Percentiles rank a stretch among this genome's conserved stretches.
Conservation (phyloP, 2,113 vertebrate genomes). For the Rhinoptilus africanus region DNA sequence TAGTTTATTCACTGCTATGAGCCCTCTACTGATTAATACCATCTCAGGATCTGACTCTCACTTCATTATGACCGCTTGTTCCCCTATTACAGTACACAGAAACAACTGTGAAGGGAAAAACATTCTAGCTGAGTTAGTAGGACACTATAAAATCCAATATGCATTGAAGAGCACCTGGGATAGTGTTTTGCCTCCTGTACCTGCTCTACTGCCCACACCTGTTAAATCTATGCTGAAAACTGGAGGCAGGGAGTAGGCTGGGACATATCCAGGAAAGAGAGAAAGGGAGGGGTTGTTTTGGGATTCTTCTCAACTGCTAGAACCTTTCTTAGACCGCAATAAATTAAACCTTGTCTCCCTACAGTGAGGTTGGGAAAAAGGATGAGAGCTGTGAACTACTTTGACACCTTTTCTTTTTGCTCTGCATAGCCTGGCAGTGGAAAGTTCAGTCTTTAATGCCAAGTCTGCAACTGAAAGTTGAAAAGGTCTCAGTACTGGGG, state of each 20-base stretch:
- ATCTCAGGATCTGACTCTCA: neutral
- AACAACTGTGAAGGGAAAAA: neutral
- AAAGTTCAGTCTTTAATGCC: neutral
- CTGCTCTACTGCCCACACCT: neutral
- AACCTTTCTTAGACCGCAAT: neutral
- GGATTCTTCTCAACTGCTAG: neutral
- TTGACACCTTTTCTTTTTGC: neutral
- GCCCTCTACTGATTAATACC: neutral
- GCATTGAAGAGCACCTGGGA: neutral
- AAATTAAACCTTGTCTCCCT: neutral
- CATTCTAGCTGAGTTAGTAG: neutral
- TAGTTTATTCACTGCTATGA: neutral
- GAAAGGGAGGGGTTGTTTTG: neutral
- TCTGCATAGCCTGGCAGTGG: neutral
- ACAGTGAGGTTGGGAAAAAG: neutral
- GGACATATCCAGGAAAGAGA: neutral
- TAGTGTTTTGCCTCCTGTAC: neutral
- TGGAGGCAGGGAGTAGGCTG: neutral
- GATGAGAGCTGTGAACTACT: neutral
- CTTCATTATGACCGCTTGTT: neutral
- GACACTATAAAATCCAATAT: neutral
- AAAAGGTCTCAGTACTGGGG: neutral
- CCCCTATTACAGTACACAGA: neutral
- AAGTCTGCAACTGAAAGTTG: neutral
- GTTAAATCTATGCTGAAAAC: neutral